A percentile compares a stretch with the other conserved stretches of the same genome.
Evolutionary conservation across 2,888 invertebrate genomes (phyloP).

Genomic region (Arrhopalites spinosus): DNA sequence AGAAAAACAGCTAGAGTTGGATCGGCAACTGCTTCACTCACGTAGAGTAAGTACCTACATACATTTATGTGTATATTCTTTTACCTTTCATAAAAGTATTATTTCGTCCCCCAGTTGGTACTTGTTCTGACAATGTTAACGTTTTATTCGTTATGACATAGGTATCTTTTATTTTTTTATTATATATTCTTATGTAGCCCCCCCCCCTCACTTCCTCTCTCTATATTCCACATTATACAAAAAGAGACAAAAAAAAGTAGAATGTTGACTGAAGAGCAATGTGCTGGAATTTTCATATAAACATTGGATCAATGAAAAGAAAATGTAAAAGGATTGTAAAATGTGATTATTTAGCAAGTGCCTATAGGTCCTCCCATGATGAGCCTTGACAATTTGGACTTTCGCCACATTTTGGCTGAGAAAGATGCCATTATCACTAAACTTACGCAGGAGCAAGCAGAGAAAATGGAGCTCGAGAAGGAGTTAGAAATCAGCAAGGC

Average conservation of each 20-base stretch:
- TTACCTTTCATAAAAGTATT: too few species aligned
- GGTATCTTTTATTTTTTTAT: too few species aligned
- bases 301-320: conserved; percentile 11
- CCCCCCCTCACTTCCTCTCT: too few species aligned
- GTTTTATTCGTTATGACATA: too few species aligned
- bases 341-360: conserved; percentile 36
- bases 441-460: conserved; percentile 51
- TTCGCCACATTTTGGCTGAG: conserved; percentile 55
- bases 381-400: conserved; percentile 20
- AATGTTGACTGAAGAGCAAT: conserved; percentile 9
- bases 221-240: too few species aligned
- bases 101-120: too few species aligned
- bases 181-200: too few species aligned
- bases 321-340: conserved; percentile 30
- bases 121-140: too few species aligned
- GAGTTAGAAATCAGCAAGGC: conserved; percentile 71
- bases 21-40: conserved; percentile 39
- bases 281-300: conserved; percentile 26
- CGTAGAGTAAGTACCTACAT: conserved; percentile 26
- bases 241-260: neutral
- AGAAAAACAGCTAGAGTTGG: conserved; percentile 46
- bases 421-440: conserved; percentile 57
- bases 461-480: conserved; percentile 62
- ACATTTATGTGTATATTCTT: too few species aligned
- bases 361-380: conserved; percentile 26